Conservation (phyloP, 1,140 invertebrate species). For the Diploscapter pachys region DNA sequence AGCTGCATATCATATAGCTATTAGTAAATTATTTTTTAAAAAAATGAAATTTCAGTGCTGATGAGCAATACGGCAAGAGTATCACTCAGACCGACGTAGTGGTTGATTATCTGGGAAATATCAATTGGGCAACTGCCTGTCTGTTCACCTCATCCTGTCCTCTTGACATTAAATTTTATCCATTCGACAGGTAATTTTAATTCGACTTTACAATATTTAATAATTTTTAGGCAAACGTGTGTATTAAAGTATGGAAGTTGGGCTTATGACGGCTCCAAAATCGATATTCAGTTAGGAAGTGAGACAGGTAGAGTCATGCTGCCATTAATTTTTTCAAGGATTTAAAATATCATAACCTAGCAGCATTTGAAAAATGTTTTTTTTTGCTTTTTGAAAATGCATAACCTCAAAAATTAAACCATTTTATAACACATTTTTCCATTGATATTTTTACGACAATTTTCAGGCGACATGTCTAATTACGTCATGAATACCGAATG, state of each 20-base stretch:
- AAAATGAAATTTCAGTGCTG: conserved; percentile 42
- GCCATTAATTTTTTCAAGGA: no score
- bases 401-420: no score
- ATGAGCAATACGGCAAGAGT: conserved; percentile 49
- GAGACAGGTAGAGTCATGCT: no score
- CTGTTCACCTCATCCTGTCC: conserved; percentile 62
- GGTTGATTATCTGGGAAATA: conserved; percentile 61
- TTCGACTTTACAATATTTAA: no score
- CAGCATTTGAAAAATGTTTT: no score
- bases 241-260: conserved; percentile 78
- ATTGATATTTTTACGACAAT: background rate
- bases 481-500: conserved; percentile 63
- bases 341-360: no score
- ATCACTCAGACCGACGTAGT: conserved; percentile 62
- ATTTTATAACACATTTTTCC: background rate
- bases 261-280: conserved; percentile 91
- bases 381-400: no score
- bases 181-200: conserved; percentile 58
- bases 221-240: conserved; percentile 57
- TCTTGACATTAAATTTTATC: conserved; percentile 64
- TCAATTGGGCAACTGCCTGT: conserved; percentile 63
- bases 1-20: no score
- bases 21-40: background rate
- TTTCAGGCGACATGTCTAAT: conserved; percentile 60
- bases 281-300: conserved; percentile 60